Evolutionary conservation across 2,797 vertebrate species (phyloP), one percentile per base, ranked within the genome.

Genomic region (Falco berigora): DNA sequence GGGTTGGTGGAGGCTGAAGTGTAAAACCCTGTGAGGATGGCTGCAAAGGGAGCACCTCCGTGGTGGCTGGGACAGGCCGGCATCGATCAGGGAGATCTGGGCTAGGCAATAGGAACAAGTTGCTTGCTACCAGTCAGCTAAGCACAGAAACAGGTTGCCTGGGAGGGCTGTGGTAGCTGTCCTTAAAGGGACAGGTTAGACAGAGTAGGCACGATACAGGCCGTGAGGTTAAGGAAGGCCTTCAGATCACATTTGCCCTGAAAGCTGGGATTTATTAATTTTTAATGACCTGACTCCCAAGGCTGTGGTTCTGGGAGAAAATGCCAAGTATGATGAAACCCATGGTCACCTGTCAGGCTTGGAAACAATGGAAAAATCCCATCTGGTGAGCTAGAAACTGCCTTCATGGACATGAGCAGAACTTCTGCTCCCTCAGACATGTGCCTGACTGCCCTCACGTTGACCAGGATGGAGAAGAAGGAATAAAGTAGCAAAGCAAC

Each of bases 51-150:
- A 36, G 20, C 30, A 46, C 42, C 59, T 42, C 34, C 2, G 0
- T 11, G 42, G 14, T 0, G 1, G 34, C 19, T 12, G 8, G 52
- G 73, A 11, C 0, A 0, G 40, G 25, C 91, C 53, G 42, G 23
- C 13, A 10, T 34, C 38, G n/a, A 0, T 13, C 44, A 47, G 62
- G 63, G 50, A 47, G 23, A 23, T 32, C 40, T 44, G 58, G 63
- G 12, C 18, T 9, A 17, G 62, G 44, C 69, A n/a, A 2, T 4
- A 17, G 64, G 73, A 69, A 77, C 64, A 73, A 42, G 30, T 40
- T 76, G 27, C 23, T 89, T 89, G 42, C 32, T 80, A 38, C 44
- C 34, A 25, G 63, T 50, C 56, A 56, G 53, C 38, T 50, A 30
- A 76, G 50, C 53, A 14, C 53, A 90, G 62, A 52, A 92, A 52